Percentiles rank a stretch among this genome's conserved stretches.
These are phyloP conservation scores for Cryptotis parvus DNA, from an alignment of 2,113 vertebrate genomes.

Conservation along the genomic window DNA sequence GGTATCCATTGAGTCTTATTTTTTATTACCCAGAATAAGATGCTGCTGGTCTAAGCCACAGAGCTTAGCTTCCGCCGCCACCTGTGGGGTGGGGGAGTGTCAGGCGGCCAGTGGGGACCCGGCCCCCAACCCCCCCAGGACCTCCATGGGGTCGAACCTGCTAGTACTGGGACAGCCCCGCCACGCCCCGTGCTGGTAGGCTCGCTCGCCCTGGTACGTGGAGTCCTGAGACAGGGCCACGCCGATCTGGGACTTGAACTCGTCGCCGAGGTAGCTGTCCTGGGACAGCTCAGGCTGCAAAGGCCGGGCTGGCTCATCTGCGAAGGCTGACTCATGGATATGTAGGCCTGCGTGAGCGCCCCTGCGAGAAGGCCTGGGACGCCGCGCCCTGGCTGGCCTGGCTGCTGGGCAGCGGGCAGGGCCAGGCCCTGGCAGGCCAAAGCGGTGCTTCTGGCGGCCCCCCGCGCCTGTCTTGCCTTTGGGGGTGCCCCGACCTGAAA, in stretches of 20 bases:
- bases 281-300: constrained; percentile 78
- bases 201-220: constrained; percentile 99
- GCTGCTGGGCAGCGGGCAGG: constrained; percentile 93
- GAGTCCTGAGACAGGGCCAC: constrained; percentile 99
- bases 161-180: constrained; percentile 99
- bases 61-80: constrained; percentile 93
- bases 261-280: constrained; percentile 99
- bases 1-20: constrained; percentile 98
- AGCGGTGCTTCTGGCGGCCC: constrained; percentile 94
- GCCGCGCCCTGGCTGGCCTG: constrained; percentile 96
- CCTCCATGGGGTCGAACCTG: constrained; percentile 88
- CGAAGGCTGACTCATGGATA: constrained; percentile 99
- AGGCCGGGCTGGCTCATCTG: constrained; percentile 88
- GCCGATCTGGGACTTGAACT: constrained; percentile 99
- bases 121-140: neutral
- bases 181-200: constrained; percentile 99
- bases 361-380: constrained; percentile 98
- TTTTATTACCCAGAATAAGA: constrained; percentile 98
- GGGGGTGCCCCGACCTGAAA: constrained; percentile 93
- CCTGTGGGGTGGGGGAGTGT: constrained; percentile 80
- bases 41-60: constrained; percentile 96
- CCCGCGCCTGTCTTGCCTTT: constrained; percentile 94
- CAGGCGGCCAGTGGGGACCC: neutral
- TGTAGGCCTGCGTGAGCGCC: constrained; percentile 98
- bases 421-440: constrained; percentile 91